Conservation (phyloP, 2,113 vertebrate species). For the Sebastes fasciatus region DNA sequence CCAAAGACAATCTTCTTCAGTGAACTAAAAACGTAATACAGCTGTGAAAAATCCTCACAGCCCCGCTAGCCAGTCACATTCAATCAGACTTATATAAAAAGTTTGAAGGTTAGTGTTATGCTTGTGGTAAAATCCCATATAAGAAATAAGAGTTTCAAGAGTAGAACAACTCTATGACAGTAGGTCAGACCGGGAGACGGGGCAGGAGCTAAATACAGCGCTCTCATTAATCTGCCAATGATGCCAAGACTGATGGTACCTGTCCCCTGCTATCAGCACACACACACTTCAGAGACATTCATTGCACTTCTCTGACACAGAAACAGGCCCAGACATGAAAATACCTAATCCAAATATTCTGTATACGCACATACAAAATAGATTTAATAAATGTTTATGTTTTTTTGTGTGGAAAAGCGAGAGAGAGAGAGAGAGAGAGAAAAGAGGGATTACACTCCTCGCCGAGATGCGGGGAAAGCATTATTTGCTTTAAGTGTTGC, state of each 20-base stretch:
- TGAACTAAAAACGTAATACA: background rate
- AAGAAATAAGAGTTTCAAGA: conserved; percentile 25
- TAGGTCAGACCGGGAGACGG: conserved; percentile 62
- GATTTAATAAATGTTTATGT: conserved; percentile 21
- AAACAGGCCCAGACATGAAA: background rate
- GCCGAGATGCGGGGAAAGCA: conserved; percentile 33
- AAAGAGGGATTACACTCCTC: conserved; percentile 5
- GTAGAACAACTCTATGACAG: conserved; percentile 32
- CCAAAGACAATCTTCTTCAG: conserved; percentile 3
- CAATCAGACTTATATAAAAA: background rate
- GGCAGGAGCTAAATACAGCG: conserved; percentile 68
- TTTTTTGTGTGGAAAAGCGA: background rate
- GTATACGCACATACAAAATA: background rate
- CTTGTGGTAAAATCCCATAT: background rate
- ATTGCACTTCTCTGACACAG: conserved; percentile 43
- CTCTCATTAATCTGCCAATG: conserved; percentile 72
- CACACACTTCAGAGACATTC: conserved; percentile 52
- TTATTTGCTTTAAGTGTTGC: conserved; percentile 56
- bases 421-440: background rate
- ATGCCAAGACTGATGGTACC: conserved; percentile 69
- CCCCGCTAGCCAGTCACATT: background rate
- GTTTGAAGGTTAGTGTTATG: conserved; percentile 3
- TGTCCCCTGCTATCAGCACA: conserved; percentile 61
- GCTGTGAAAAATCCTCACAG: background rate
- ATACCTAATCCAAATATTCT: background rate